A percentile compares a stretch with the other conserved stretches of the same genome.
phyloP scores from a whole-genome alignment of 2,888 invertebrate genomes.

The Polyploca ridens region DNA sequence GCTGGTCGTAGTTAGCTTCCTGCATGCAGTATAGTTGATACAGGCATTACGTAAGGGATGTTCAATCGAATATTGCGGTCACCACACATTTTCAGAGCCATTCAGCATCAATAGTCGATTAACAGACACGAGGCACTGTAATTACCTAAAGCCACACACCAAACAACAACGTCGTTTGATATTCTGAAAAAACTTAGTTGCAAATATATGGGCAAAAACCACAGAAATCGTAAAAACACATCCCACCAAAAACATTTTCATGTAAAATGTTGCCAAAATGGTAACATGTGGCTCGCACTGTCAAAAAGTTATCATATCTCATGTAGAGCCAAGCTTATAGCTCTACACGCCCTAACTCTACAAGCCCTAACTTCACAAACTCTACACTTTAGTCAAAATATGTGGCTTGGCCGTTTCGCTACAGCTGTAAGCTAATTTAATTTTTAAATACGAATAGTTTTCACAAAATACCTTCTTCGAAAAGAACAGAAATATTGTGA shows the following conservation, averaged over 20 bases:
- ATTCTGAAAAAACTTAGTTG: background rate
- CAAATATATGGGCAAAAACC: background rate
- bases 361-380: too few relatives aligned
- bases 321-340: too few relatives aligned
- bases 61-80: background rate
- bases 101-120: background rate
- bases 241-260: too few relatives aligned
- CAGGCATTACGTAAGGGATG: background rate
- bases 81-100: background rate
- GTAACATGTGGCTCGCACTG: too few relatives aligned
- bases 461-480: background rate
- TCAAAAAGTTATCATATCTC: too few relatives aligned
- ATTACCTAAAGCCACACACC: background rate
- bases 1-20: background rate
- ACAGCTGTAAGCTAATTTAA: too few relatives aligned
- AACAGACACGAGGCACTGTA: background rate
- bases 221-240: too few relatives aligned
- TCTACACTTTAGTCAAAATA: too few relatives aligned
- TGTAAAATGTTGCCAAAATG: too few relatives aligned
- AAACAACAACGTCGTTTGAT: background rate
- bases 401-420: too few relatives aligned
- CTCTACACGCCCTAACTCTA: too few relatives aligned
- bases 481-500: background rate
- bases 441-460: too few relatives aligned
- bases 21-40: background rate